These are phyloP conservation scores for Cyaniris semiargus DNA, from an alignment of 2,888 invertebrate species.

Conservation along the genomic window DNA sequence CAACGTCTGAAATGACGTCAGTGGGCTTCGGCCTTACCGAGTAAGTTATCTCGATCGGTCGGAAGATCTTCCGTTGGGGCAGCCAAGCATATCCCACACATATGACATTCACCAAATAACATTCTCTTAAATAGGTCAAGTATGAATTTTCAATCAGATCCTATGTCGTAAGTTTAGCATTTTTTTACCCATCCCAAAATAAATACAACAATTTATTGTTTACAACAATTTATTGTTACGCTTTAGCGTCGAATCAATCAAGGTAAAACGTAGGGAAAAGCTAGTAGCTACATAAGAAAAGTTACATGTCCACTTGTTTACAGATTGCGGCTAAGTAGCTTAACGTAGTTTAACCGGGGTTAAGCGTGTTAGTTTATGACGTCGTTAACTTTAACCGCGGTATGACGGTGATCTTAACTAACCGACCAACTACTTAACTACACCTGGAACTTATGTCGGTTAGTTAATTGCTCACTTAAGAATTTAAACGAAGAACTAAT, in stretches of 20 bases:
- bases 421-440: background rate
- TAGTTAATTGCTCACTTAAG: background rate
- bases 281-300: background rate
- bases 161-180: too few relatives aligned
- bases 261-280: background rate
- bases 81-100: too few relatives aligned
- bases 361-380: constrained; percentile 6
- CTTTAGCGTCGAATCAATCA: background rate
- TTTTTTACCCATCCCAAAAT: too few relatives aligned
- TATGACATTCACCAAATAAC: too few relatives aligned
- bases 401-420: constrained; percentile 11
- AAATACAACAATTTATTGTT: too few relatives aligned
- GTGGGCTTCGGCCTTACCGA: too few relatives aligned
- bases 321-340: background rate
- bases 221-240: too few relatives aligned
- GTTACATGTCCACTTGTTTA: background rate
- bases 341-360: background rate
- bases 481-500: background rate
- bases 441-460: background rate
- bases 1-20: too few relatives aligned
- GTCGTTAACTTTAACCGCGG: background rate
- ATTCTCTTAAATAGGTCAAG: too few relatives aligned
- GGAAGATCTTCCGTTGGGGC: too few relatives aligned
- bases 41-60: too few relatives aligned
- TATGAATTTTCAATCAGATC: too few relatives aligned